These are phyloP conservation scores for Gryllus bimaculatus DNA, from an alignment of 1,140 invertebrate genomes.

Conservation along the genomic window DNA sequence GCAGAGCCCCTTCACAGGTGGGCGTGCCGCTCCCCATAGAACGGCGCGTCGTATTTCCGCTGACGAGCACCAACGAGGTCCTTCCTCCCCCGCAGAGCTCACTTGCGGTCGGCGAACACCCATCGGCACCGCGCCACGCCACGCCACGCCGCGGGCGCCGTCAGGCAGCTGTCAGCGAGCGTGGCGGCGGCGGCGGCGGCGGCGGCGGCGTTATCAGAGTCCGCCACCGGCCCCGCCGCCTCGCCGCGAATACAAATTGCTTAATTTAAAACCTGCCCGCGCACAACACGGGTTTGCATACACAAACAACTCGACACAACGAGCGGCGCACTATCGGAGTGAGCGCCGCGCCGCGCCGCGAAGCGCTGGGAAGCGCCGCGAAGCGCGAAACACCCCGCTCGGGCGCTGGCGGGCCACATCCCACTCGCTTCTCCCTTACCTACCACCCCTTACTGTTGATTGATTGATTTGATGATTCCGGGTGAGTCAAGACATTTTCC, in stretches of 20 bases:
- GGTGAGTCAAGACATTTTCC: too few species aligned
- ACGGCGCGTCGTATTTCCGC: too few species aligned
- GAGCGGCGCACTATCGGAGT: background rate
- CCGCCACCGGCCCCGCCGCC: background rate
- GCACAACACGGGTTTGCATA: slow-evolving; percentile 3
- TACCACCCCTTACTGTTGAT: too few species aligned
- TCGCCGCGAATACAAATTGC: background rate
- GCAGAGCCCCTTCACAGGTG: too few species aligned
- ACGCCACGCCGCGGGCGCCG: too few species aligned
- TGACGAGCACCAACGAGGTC: background rate
- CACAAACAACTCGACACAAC: slow-evolving; percentile 3
- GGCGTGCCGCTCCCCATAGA: too few species aligned
- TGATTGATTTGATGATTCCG: too few species aligned
- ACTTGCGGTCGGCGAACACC: too few species aligned
- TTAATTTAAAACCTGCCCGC: slow-evolving; percentile 4
- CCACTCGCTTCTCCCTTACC: too few species aligned
- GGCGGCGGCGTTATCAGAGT: background rate
- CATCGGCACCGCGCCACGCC: too few species aligned
- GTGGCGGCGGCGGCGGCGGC: background rate
- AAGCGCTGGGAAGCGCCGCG: background rate
- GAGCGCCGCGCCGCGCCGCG: background rate
- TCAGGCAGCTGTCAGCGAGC: background rate
- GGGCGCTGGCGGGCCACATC: too few species aligned
- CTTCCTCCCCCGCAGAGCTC: background rate
- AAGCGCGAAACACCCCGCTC: too few species aligned